These are phyloP conservation scores for Metridium senile DNA, from an alignment of 92 coral and sea anemone genomes.

Conservation along the genomic window DNA sequence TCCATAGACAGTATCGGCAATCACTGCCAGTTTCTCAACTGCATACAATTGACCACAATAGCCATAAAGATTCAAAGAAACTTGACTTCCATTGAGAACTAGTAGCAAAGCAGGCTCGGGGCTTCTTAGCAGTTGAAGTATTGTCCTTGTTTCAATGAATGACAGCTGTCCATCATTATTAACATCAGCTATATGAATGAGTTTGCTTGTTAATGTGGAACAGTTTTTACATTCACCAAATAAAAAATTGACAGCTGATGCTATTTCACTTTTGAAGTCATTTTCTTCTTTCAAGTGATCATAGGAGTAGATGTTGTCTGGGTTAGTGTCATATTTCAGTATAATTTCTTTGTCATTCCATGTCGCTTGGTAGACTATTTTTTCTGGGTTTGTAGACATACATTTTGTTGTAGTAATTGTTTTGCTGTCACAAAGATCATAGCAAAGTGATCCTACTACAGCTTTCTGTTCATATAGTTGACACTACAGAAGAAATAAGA, in stretches of 20 bases:
- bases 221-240: constrained; percentile 72
- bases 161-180: constrained; percentile 56
- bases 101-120: constrained; percentile 67
- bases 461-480: neutral
- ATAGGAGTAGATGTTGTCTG: neutral
- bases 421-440: constrained; percentile 19
- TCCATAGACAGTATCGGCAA: constrained; percentile 60
- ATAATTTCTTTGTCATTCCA: constrained; percentile 18
- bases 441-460: constrained; percentile 21
- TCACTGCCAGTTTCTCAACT: constrained; percentile 53
- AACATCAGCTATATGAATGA: constrained; percentile 56
- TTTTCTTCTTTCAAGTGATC: neutral
- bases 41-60: constrained; percentile 75
- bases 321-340: neutral
- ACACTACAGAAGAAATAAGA: constrained; percentile 11
- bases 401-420: constrained; percentile 8
- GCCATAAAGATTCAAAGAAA: constrained; percentile 63
- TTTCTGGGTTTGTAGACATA: constrained; percentile 17
- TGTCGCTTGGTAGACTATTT: constrained; percentile 18
- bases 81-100: constrained; percentile 64
- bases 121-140: constrained; percentile 43
- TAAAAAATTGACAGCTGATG: constrained; percentile 17
- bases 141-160: constrained; percentile 48
- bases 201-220: constrained; percentile 11
- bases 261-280: constrained; percentile 12